Base-by-base conservation (phyloP, 2,113 vertebrate genomes). In the Trichechus manatus region DNA sequence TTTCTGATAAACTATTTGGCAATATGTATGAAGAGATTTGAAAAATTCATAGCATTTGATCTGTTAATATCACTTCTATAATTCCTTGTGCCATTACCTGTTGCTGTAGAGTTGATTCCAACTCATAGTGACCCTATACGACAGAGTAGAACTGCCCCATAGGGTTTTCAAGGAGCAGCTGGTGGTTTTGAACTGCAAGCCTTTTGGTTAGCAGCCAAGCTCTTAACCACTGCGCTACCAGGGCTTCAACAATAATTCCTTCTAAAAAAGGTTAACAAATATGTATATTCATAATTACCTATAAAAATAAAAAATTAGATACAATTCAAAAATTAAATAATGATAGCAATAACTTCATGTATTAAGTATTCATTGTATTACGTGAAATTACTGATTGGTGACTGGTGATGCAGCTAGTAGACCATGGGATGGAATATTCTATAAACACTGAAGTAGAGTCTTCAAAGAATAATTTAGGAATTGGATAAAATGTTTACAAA, bases 241-340 rank as follows among this genome's bases (percentile, higher is more conserved):
- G 15, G 11, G 15, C 15, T 56, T 11, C 53, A 17, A 56, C 53
- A 56, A 82, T 3, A 82, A 33, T 20, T 84, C 66, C 66, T 25
- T 29, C 1, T 91, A 50, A 83, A 94, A 85, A 70, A 33, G 2
- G 2, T 53, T 9, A 27, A n/a, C 78, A 79, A 74, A 72, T 53
- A 9, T 53, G 44, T 79, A 15, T 78, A 50, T 79, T 9, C 20
- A 79, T 79, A 53, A 50, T 47, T 78, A 10, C 42, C 78, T 93
- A 82, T 59, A 88, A 66, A 85, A 87, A 29, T 64, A 19, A 91
- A 95, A 86, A 13, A 25, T 84, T 61, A 72, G 31, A 82, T 91
- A 87, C 5, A 68, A 93, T 87, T 89, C 4, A 80, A 95, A 94
- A 80, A 66, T 88, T 27, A 94, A 78, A 78, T 91, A 93, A 53